These are phyloP conservation scores for Coranthus polyacanthus DNA, from an alignment of 2,797 vertebrate species.

Conservation along the genomic window DNA sequence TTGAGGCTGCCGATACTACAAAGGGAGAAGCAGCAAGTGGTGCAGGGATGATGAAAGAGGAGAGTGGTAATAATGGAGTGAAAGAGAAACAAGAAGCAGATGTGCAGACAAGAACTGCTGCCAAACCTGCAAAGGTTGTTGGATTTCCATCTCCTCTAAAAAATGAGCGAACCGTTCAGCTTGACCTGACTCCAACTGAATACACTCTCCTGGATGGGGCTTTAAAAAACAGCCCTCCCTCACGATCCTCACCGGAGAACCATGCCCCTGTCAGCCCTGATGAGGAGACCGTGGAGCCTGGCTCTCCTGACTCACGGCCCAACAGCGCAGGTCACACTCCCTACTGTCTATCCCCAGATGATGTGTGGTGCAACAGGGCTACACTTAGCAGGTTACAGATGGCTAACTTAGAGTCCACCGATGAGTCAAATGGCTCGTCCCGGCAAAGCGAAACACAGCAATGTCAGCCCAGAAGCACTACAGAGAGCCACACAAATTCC, in stretches of 20 bases:
- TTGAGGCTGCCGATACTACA: constrained; percentile 16
- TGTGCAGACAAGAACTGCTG: constrained; percentile 21
- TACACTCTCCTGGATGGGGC: constrained; percentile 84
- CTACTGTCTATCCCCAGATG: constrained; percentile 88
- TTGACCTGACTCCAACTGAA: constrained; percentile 87
- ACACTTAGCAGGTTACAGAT: constrained; percentile 77
- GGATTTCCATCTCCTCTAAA: constrained; percentile 83
- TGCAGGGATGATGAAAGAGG: constrained; percentile 22
- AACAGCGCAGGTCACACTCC: constrained; percentile 87
- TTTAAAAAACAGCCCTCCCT: constrained; percentile 78
- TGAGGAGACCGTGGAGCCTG: constrained; percentile 88
- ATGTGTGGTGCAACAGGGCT: constrained; percentile 80
- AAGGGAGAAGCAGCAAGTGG: constrained; percentile 23
- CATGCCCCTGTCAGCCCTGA: constrained; percentile 85
- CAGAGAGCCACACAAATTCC: constrained; percentile 79
- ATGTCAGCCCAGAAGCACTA: constrained; percentile 56
- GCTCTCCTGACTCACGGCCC: constrained; percentile 83
- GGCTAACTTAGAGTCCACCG: constrained; percentile 68
- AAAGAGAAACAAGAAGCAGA: constrained; percentile 42
- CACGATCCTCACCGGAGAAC: constrained; percentile 76
- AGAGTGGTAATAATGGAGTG: constrained; percentile 53
- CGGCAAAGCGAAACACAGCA: constrained; percentile 68
- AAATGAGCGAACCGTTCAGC: constrained; percentile 80
- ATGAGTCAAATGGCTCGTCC: constrained; percentile 60
- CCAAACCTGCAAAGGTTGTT: constrained; percentile 70